A percentile compares a stretch with the other conserved stretches of the same genome.
phyloP scores from a whole-genome alignment of 2,888 invertebrate genomes.

The Dicyrtoma fusca region DNA sequence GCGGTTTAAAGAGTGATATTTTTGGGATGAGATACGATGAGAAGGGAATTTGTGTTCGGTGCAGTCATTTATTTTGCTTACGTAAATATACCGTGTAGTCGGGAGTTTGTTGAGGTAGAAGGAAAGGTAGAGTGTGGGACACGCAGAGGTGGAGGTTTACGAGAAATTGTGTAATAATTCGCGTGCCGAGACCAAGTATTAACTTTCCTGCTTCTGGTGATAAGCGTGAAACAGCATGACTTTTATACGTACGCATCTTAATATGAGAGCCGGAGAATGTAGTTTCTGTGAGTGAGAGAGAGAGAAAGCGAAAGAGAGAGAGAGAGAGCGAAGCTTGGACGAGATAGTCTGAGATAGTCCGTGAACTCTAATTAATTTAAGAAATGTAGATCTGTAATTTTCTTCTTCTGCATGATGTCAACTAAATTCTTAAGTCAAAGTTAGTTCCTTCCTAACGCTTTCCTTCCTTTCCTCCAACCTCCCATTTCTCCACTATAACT shows the following conservation, averaged over 20 bases:
- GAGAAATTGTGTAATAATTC: conserved; percentile 29
- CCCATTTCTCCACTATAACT: no score
- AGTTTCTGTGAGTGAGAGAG: not conserved
- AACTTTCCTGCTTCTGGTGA: conserved; percentile 28
- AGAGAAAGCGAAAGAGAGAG: not conserved
- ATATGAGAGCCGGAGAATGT: not conserved
- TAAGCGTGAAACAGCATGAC: conserved; percentile 24
- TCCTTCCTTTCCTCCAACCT: no score
- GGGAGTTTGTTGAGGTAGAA: not conserved
- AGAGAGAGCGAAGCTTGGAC: not conserved
- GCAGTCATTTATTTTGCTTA: conserved; percentile 25
- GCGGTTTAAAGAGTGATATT: not conserved
- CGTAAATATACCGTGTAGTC: conserved; percentile 13
- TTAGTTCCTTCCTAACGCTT: not conserved
- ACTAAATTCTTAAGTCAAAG: conserved; percentile 13
- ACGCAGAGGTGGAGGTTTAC: conserved; percentile 5
- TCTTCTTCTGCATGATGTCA: conserved; percentile 24
- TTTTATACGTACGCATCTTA: conserved; percentile 10
- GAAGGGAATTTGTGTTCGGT: conserved; percentile 14
- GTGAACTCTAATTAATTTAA: conserved; percentile 33
- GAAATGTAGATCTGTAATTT: conserved; percentile 22
- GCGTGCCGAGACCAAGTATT: conserved; percentile 20
- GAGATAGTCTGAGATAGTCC: conserved; percentile 16
- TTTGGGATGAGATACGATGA: conserved; percentile 11
- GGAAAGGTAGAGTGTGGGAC: conserved; percentile 5